phyloP scores from a whole-genome alignment of 2,797 vertebrate species.

The Melanogrammus aeglefinus region DNA sequence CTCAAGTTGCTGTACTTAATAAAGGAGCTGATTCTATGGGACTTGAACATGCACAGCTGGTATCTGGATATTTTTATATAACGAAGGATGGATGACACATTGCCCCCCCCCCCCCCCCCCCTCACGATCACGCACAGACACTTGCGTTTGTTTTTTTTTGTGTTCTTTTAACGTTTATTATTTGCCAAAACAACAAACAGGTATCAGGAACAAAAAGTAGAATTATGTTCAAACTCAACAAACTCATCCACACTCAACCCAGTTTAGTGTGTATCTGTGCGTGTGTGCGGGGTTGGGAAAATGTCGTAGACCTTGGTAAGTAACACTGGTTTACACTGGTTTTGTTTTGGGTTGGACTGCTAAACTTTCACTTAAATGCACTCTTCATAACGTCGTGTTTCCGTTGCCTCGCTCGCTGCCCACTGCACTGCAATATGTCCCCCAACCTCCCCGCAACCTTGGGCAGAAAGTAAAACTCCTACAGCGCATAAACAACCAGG shows the following conservation, averaged over 20 bases:
- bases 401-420: constrained; percentile 1
- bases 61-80: constrained; percentile 35
- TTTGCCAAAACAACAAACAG: constrained; percentile 64
- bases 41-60: constrained; percentile 51
- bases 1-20: constrained; percentile 87
- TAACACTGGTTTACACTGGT: background rate
- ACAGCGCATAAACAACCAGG: constrained; percentile 6
- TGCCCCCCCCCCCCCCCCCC: background rate
- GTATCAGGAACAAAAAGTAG: constrained; percentile 22
- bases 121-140: constrained; percentile 24
- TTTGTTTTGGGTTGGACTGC: background rate
- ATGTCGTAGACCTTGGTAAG: background rate
- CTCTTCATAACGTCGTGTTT: background rate
- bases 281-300: background rate
- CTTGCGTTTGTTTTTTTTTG: background rate
- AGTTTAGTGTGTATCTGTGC: background rate
- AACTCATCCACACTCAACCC: constrained; percentile 4
- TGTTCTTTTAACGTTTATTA: constrained; percentile 61
- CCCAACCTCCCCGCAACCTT: constrained; percentile 18
- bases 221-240: constrained; percentile 29
- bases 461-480: constrained; percentile 12
- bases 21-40: constrained; percentile 84
- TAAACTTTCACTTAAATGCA: background rate
- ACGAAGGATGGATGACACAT: background rate
- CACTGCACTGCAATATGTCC: constrained; percentile 26